These are phyloP conservation scores for Engystomops pustulosus DNA, from an alignment of 2,113 vertebrate species.

Conservation along the genomic window DNA sequence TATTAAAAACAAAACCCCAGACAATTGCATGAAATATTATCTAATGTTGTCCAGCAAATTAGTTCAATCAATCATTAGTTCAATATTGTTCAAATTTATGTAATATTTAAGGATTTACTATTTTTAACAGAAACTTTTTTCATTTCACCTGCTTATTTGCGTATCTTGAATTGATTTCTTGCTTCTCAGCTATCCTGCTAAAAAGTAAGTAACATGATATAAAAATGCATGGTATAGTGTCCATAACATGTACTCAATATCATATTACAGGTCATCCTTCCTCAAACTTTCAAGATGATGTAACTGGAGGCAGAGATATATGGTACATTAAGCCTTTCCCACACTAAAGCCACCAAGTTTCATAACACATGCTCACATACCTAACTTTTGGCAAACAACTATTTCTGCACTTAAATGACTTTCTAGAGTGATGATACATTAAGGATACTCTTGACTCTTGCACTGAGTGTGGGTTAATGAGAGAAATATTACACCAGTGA, in stretches of 20 bases:
- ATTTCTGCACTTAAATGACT: conserved; percentile 33
- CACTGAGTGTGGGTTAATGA: background rate
- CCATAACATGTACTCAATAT: conserved; percentile 54
- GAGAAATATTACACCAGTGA: background rate
- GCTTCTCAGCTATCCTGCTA: conserved; percentile 28
- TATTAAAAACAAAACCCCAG: too few species aligned
- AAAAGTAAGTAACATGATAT: conserved; percentile 45
- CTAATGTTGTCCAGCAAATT: too few species aligned
- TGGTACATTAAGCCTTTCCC: conserved; percentile 48
- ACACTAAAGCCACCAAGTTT: conserved; percentile 48
- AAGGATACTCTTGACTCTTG: background rate
- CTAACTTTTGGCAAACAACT: conserved; percentile 25
- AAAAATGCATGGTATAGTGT: conserved; percentile 40
- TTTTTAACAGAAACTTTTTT: conserved; percentile 15
- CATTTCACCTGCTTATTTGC: background rate
- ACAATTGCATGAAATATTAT: too few species aligned
- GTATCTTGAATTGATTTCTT: conserved; percentile 19
- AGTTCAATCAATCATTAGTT: too few species aligned
- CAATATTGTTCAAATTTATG: too few species aligned
- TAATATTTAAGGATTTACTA: conserved; percentile 49
- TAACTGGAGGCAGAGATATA: conserved; percentile 16
- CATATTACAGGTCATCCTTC: conserved; percentile 29
- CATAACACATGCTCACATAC: conserved; percentile 41
- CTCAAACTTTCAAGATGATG: conserved; percentile 31
- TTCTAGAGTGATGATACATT: conserved; percentile 6